phyloP scores from a whole-genome alignment of 2,888 invertebrate species.

The Aplocera efformata region DNA sequence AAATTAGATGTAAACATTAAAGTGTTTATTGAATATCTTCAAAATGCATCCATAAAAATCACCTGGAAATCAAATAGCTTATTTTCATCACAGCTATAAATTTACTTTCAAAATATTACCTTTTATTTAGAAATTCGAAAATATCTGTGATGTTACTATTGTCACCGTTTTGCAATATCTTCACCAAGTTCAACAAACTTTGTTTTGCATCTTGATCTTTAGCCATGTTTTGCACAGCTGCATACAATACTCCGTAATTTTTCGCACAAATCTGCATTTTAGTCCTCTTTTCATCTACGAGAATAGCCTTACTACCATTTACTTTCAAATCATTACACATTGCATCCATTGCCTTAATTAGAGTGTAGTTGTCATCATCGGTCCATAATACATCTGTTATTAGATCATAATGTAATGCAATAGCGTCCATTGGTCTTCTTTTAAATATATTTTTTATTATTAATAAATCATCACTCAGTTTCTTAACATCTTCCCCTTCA shows the following conservation, averaged over 20 bases:
- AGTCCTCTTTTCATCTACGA: slow-evolving; percentile 48
- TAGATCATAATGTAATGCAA: slow-evolving; percentile 60
- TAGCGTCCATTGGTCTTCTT: slow-evolving; percentile 51
- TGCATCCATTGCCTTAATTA: slow-evolving; percentile 44
- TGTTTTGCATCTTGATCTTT: slow-evolving; percentile 35
- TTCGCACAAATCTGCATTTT: slow-evolving; percentile 57
- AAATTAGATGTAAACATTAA: not conserved
- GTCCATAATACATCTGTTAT: slow-evolving; percentile 55
- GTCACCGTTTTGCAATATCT: slow-evolving; percentile 34
- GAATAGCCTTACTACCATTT: slow-evolving; percentile 47
- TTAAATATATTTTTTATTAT: slow-evolving; percentile 52
- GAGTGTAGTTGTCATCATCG: slow-evolving; percentile 41
- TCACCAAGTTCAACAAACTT: slow-evolving; percentile 46
- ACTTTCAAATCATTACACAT: slow-evolving; percentile 48
- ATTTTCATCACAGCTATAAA: too few relatives aligned
- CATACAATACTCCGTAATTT: slow-evolving; percentile 50
- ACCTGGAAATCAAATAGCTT: too few relatives aligned
- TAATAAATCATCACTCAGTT: slow-evolving; percentile 40
- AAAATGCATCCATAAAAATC: too few relatives aligned
- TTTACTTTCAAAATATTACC: too few relatives aligned
- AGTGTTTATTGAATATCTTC: too few relatives aligned
- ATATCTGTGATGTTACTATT: slow-evolving; percentile 39
- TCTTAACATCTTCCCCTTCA: slow-evolving; percentile 38
- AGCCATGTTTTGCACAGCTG: slow-evolving; percentile 36
- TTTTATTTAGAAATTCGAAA: slow-evolving; percentile 45